Conservation (phyloP, 1,140 invertebrate species). For the Lordiphosa mommai region DNA sequence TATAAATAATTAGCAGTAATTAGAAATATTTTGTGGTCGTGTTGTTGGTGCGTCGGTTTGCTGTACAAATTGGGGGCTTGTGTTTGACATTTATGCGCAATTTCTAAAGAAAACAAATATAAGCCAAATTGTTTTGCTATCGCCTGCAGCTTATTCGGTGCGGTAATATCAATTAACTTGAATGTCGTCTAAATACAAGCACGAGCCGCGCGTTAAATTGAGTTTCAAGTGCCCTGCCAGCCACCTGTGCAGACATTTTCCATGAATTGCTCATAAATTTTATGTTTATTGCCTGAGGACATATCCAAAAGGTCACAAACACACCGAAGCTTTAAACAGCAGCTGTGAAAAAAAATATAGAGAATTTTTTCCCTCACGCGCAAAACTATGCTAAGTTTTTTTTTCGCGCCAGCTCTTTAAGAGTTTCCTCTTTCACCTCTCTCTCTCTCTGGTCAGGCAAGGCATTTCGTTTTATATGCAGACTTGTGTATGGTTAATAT, state of each 20-base stretch:
- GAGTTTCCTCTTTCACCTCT: no score
- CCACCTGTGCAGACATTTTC: conserved; percentile 55
- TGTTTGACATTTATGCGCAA: conserved; percentile 28
- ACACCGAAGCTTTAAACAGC: background rate
- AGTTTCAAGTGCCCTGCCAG: conserved; percentile 38
- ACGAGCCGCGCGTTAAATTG: conserved; percentile 37
- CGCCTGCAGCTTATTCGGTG: conserved; percentile 5
- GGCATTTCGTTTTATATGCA: no score
- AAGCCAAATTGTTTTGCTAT: conserved; percentile 27
- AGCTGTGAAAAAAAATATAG: conserved; percentile 1
- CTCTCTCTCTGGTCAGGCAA: no score
- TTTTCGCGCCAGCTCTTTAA: no score
- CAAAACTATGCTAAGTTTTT: no score
- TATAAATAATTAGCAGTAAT: conserved; percentile 58
- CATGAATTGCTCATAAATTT: conserved; percentile 63
- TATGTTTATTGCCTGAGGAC: conserved; percentile 56
- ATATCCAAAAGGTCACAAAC: background rate
- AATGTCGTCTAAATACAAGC: conserved; percentile 23
- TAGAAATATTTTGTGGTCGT: conserved; percentile 30
- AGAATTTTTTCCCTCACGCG: background rate
- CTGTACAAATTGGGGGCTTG: background rate
- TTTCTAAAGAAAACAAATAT: conserved; percentile 4
- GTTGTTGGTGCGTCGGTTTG: no score
- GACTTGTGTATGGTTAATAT: no score
- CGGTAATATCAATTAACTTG: conserved; percentile 63